A percentile compares a stretch with the other conserved stretches of the same genome.
Conservation (phyloP, 2,113 vertebrate genomes). For the Smithornis capensis region DNA sequence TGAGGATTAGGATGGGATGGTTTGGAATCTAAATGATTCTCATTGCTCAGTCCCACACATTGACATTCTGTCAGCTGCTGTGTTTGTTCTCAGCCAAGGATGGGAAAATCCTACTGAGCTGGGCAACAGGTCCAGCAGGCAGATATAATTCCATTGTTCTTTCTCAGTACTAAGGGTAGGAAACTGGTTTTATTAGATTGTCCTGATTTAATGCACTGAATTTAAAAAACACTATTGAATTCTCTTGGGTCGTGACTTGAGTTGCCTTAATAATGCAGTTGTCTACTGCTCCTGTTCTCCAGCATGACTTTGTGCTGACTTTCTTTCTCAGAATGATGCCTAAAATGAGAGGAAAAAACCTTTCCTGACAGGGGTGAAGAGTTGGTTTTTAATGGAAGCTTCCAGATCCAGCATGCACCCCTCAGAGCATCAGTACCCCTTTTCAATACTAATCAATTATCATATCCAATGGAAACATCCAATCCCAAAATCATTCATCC, state of each 20-base stretch:
- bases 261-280: background rate
- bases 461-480: too few species aligned
- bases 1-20: constrained; percentile 65
- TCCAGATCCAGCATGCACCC: too few species aligned
- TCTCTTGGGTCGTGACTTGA: background rate
- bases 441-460: too few species aligned
- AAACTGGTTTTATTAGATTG: constrained; percentile 27
- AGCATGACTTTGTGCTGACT: background rate
- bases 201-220: background rate
- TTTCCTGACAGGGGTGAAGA: too few species aligned
- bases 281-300: background rate
- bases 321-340: background rate
- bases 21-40: constrained; percentile 69
- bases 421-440: too few species aligned
- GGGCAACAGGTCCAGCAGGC: constrained; percentile 37
- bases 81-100: constrained; percentile 39
- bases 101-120: constrained; percentile 50
- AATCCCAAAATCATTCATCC: too few species aligned
- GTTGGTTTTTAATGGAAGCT: too few species aligned
- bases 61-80: constrained; percentile 47
- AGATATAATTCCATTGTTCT: constrained; percentile 31
- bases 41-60: constrained; percentile 35
- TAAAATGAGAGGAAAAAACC: too few species aligned
- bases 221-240: background rate
- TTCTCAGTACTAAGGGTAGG: background rate